A percentile compares a stretch with the other conserved stretches of the same genome.
phyloP scores from a whole-genome alignment of 2,797 vertebrate genomes.

The Chrosomus eos region DNA sequence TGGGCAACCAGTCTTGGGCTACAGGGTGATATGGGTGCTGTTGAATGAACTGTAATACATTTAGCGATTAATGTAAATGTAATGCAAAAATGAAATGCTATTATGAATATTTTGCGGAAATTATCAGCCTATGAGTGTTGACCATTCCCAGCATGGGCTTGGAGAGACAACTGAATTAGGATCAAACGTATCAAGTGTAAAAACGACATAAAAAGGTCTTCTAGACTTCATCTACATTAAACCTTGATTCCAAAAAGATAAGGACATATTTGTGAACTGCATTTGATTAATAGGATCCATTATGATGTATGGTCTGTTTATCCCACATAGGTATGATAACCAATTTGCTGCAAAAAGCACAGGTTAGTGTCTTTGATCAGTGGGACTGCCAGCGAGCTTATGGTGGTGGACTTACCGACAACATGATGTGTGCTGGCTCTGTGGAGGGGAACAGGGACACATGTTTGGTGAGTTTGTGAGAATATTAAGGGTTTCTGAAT shows the following conservation, averaged over 20 bases:
- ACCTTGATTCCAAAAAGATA: neutral
- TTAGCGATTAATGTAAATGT: neutral
- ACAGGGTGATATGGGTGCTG: too few species aligned
- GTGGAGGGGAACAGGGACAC: slow-evolving; percentile 89
- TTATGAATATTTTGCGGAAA: neutral
- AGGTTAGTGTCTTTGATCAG: slow-evolving; percentile 85
- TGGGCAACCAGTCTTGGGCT: too few species aligned
- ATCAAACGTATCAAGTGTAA: neutral
- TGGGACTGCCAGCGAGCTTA: slow-evolving; percentile 86
- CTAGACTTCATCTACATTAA: neutral
- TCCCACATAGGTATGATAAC: slow-evolving; percentile 72
- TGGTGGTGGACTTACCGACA: slow-evolving; percentile 81
- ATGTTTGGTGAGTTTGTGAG: slow-evolving; percentile 84
- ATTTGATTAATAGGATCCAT: neutral
- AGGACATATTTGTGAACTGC: neutral
- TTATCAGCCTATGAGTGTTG: neutral
- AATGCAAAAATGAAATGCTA: neutral
- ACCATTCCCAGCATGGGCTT: neutral
- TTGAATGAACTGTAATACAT: neutral
- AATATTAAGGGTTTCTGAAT: neutral
- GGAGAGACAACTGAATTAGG: neutral
- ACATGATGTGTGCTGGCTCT: slow-evolving; percentile 91
- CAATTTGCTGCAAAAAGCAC: slow-evolving; percentile 89
- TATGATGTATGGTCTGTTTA: neutral
- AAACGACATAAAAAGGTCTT: neutral